Percentiles rank a stretch among this genome's conserved stretches.
phyloP scores from a whole-genome alignment of 2,888 invertebrate species.

The Mermis nigrescens region DNA sequence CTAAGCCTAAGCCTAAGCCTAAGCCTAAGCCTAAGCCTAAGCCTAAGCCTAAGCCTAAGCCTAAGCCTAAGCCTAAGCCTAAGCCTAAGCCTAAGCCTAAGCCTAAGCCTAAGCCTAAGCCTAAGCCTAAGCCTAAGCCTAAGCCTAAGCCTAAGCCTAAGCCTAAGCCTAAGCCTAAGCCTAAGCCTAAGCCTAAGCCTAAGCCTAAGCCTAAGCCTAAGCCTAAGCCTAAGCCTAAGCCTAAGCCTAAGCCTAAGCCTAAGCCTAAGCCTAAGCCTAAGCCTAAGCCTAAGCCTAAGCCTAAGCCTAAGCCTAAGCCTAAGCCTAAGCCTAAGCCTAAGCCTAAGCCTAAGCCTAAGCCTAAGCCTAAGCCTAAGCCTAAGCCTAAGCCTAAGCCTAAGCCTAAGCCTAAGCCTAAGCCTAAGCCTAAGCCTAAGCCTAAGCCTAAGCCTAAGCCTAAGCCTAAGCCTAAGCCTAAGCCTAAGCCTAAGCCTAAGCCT shows the following conservation, averaged over 20 bases:
- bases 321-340: constrained; percentile 4
- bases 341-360: constrained; percentile 4
- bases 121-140: background rate
- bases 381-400: constrained; percentile 5
- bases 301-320: constrained; percentile 4
- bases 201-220: background rate
- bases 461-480: constrained; percentile 4
- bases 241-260: background rate
- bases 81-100: constrained; percentile 4
- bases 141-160: constrained; percentile 1
- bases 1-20: background rate
- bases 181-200: constrained; percentile 2
- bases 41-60: constrained; percentile 1
- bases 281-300: constrained; percentile 4
- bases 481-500: background rate
- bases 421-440: constrained; percentile 4
- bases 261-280: background rate
- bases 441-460: constrained; percentile 2
- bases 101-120: background rate
- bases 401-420: constrained; percentile 1
- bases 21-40: background rate
- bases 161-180: background rate
- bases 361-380: constrained; percentile 5
- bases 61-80: background rate
- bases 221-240: background rate